phyloP scores from a whole-genome alignment of 2,113 vertebrate genomes.

The Uria lomvia region DNA sequence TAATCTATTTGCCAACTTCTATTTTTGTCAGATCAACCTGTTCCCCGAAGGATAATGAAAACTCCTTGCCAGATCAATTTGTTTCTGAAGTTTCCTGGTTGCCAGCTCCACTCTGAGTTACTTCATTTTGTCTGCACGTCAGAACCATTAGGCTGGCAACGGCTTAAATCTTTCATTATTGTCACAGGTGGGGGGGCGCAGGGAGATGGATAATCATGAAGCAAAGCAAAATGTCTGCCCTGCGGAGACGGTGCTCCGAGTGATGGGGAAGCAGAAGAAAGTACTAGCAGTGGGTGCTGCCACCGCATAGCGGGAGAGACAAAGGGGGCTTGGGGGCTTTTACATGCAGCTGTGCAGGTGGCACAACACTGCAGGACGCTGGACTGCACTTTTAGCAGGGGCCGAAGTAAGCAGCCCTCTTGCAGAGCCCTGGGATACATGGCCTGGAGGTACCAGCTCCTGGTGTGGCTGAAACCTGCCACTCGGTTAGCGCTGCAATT shows the following conservation, averaged over 20 bases:
- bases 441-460: neutral
- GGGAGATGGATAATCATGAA: neutral
- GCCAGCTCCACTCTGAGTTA: conserved; percentile 46
- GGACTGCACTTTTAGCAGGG: neutral
- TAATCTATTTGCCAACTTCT: conserved; percentile 53
- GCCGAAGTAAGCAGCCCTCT: neutral
- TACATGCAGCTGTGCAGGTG: neutral
- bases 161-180: neutral
- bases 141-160: conserved; percentile 43
- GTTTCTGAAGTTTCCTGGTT: conserved; percentile 49
- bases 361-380: neutral
- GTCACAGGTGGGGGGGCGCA: neutral
- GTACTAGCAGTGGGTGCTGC: neutral
- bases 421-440: neutral
- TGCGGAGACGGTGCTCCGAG: neutral
- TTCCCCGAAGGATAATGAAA: conserved; percentile 55
- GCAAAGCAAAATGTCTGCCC: neutral
- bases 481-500: fast-evolving
- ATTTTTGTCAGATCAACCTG: conserved; percentile 62
- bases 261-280: neutral
- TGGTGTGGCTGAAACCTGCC: neutral
- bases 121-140: conserved; percentile 43
- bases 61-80: conserved; percentile 62
- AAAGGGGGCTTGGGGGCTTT: neutral
- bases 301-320: fast-evolving